These are phyloP conservation scores for Habroteleia sp. DNA, from an alignment of 2,888 invertebrate genomes.

Conservation along the genomic window DNA sequence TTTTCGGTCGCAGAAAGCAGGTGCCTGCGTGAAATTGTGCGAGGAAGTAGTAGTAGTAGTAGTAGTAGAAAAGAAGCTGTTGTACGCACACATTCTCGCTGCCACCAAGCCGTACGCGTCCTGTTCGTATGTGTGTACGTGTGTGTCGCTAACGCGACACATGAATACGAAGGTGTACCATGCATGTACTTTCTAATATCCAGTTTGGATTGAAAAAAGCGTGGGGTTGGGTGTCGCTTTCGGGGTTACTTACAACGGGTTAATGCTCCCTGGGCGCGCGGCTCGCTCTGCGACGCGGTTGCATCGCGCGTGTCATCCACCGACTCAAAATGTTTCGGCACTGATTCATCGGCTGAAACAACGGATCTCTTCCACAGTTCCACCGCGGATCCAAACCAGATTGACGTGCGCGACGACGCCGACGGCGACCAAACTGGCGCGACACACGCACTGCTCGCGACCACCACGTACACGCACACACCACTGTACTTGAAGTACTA, in stretches of 20 bases:
- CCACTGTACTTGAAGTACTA: no score
- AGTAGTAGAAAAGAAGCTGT: conserved; percentile 34
- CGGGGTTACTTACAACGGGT: conserved; percentile 33
- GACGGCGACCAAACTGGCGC: conserved; percentile 29
- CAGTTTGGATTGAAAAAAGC: conserved; percentile 15
- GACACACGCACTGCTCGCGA: conserved; percentile 16
- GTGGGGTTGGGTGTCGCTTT: background rate
- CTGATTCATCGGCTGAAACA: conserved; percentile 48
- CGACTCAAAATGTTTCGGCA: conserved; percentile 43
- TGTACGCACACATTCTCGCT: conserved; percentile 4
- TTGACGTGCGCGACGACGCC: conserved; percentile 31
- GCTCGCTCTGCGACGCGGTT: conserved; percentile 14
- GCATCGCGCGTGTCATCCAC: conserved; percentile 53
- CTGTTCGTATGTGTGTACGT: no score
- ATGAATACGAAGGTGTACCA: background rate
- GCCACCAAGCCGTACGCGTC: no score
- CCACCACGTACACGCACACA: conserved; percentile 3
- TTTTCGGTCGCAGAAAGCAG: conserved; percentile 29
- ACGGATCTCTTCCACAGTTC: conserved; percentile 14
- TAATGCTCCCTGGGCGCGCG: conserved; percentile 33
- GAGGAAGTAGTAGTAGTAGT: no score
- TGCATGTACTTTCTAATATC: conserved; percentile 37
- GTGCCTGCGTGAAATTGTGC: conserved; percentile 51
- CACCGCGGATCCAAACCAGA: conserved; percentile 19
- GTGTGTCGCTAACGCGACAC: conserved; percentile 1